phyloP scores from a whole-genome alignment of 2,113 vertebrate species.

The Protomyctophum bolini region DNA sequence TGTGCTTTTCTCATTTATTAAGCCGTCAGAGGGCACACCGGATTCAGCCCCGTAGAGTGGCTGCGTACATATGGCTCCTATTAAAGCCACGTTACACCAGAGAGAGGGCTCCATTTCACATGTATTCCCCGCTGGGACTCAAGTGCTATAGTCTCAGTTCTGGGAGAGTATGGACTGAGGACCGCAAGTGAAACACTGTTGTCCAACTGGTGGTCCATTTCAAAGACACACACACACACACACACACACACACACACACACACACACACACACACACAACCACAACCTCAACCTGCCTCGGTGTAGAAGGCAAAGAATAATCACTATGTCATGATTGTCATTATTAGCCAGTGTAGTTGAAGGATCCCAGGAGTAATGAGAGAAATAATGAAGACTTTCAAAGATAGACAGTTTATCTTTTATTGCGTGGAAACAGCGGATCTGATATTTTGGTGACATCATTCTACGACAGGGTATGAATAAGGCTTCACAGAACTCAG shows the following conservation, averaged over 20 bases:
- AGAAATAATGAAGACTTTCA: conserved; percentile 2
- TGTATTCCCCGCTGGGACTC: conserved; percentile 60
- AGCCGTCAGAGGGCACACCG: conserved; percentile 52
- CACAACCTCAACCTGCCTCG: no score
- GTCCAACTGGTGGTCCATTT: conserved; percentile 37
- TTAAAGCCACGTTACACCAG: conserved; percentile 68
- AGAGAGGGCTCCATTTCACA: conserved; percentile 59
- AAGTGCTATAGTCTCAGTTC: conserved; percentile 54
- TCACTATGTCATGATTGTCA: conserved; percentile 43
- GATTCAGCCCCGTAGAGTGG: conserved; percentile 49
- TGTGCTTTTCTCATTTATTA: conserved; percentile 60
- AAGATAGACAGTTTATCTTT: neutral
- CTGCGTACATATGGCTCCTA: conserved; percentile 72
- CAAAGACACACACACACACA: neutral
- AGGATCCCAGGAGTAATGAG: conserved; percentile 16
- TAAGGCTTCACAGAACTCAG: conserved; percentile 2
- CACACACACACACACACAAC: no score
- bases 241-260: no score
- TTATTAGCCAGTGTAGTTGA: conserved; percentile 17
- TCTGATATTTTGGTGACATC: no score
- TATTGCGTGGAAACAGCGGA: no score
- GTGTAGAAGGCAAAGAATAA: neutral
- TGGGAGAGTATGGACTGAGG: conserved; percentile 50
- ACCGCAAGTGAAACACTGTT: conserved; percentile 38
- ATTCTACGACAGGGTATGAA: no score